Evolutionary conservation across 1,140 invertebrate genomes (phyloP), one percentile per base, ranked within the genome.

Genomic region (Oreohelix idahoensis): DNA sequence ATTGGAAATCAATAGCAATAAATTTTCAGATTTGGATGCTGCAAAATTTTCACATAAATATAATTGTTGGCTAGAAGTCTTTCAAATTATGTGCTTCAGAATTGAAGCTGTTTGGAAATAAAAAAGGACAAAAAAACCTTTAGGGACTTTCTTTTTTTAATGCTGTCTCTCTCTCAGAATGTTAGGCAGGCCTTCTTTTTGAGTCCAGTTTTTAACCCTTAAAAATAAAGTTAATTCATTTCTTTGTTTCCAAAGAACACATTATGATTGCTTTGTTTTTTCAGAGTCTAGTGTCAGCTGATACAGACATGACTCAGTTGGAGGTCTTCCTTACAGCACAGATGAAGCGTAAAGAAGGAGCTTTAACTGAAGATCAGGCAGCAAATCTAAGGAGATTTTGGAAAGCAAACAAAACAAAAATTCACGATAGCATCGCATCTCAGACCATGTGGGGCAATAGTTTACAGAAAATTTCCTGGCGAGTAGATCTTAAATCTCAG

Each of bases 241-340:
- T 11, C 5, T 2, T n/a, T 15, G 26, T 23, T 23, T 11, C 53
- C 5, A 58, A 15, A 58, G 45, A 49, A 49, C 8, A 58, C 8
- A 2, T 58, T 23, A 23, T 20, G 53, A 4, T 58, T 23, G 10
- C 23, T 4, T 58, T 58, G 29, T 78, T n/a, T 79, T 87, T 90
- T n/a, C 87, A 92, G 91, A 92, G 84, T 79, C 86, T 92, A 85
- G 89, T 90, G 20, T 91, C 89, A 79, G 89, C 89, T 38, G 90
- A 92, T 70, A 92, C 92, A 91, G 91, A 92, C 84, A 88, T 90
- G 74, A 91, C 90, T 35, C 91, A 92, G 74, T 83, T 90, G 36
- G 91, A 92, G 84, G 88, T 87, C 32, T 92, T 90, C 73, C 86
- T 92, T 2, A 89, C 89, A 81, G 90, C 91, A 45, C 91, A 92